Evolutionary conservation across 2,113 vertebrate species (phyloP).

Genomic region (Proterorhinus semilunaris): DNA sequence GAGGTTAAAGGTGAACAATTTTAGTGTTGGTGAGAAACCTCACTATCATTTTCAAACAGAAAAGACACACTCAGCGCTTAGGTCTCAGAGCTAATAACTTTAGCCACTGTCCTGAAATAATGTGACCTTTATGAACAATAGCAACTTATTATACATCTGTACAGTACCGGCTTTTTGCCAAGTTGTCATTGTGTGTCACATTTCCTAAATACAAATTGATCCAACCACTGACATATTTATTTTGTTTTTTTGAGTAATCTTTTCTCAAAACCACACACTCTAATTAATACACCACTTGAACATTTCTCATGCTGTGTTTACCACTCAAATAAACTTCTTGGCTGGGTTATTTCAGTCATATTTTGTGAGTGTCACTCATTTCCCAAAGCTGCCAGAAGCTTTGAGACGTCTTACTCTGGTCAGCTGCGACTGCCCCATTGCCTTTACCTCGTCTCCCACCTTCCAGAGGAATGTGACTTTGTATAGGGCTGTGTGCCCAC

Average conservation of each 20-base stretch:
- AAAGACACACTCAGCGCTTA: background rate
- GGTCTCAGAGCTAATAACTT: background rate
- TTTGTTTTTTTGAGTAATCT: background rate
- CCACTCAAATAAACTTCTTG: constrained; percentile 39
- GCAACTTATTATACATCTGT: background rate
- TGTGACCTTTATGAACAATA: too few species aligned
- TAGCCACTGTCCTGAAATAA: background rate
- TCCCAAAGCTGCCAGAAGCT: constrained; percentile 66
- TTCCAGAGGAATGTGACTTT: constrained; percentile 75
- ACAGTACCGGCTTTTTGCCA: background rate
- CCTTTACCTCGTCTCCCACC: constrained; percentile 47
- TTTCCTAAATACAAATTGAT: background rate
- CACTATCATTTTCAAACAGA: constrained; percentile 14
- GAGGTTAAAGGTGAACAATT: constrained; percentile 28
- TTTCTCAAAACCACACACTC: constrained; percentile 2
- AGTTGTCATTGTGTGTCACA: background rate
- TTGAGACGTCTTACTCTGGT: constrained; percentile 62
- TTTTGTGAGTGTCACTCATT: constrained; percentile 60
- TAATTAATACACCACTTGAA: constrained; percentile 4
- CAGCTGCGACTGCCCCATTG: constrained; percentile 35
- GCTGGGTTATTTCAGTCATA: constrained; percentile 52
- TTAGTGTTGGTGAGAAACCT: constrained; percentile 20
- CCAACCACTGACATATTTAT: constrained; percentile 14
- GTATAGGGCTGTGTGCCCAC: constrained; percentile 68
- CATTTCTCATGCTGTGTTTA: constrained; percentile 27